phyloP scores from a whole-genome alignment of 2,797 vertebrate species.

The Propithecus deckenii region DNA sequence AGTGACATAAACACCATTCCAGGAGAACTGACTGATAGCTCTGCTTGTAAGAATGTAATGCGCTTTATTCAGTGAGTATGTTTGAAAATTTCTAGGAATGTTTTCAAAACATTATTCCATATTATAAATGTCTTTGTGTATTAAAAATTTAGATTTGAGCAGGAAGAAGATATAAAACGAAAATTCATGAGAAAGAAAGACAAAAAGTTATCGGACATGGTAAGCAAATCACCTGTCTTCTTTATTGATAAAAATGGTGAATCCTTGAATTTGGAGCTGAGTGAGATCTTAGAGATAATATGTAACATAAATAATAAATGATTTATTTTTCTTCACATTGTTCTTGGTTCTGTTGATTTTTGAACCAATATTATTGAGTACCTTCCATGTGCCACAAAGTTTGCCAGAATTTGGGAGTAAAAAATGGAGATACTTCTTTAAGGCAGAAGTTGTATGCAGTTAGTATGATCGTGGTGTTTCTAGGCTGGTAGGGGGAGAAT shows the following conservation, averaged over 20 bases:
- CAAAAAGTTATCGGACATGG: constrained; percentile 82
- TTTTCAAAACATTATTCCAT: neutral
- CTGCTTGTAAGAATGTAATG: constrained; percentile 87
- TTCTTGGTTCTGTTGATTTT: constrained; percentile 17
- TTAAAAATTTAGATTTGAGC: constrained; percentile 82
- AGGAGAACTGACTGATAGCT: constrained; percentile 86
- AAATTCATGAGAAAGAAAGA: constrained; percentile 87
- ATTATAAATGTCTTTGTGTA: constrained; percentile 45
- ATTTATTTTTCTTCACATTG: neutral
- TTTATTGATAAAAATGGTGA: neutral
- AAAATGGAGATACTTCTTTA: neutral
- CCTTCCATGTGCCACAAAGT: neutral
- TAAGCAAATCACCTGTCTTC: constrained; percentile 70
- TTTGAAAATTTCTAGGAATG: neutral
- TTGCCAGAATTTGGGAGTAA: neutral
- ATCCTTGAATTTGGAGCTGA: constrained; percentile 33
- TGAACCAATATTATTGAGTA: neutral
- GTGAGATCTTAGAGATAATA: constrained; percentile 24
- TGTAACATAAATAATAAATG: neutral
- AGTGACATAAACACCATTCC: constrained; percentile 81
- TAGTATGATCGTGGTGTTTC: neutral
- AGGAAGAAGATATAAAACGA: constrained; percentile 83
- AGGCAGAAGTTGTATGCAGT: neutral
- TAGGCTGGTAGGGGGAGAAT: neutral
- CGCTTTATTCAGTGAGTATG: constrained; percentile 90